Evolutionary conservation across 2,797 vertebrate species (phyloP), one percentile per base, ranked within the genome.

Genomic region (Neosilurus hyrtlii): DNA sequence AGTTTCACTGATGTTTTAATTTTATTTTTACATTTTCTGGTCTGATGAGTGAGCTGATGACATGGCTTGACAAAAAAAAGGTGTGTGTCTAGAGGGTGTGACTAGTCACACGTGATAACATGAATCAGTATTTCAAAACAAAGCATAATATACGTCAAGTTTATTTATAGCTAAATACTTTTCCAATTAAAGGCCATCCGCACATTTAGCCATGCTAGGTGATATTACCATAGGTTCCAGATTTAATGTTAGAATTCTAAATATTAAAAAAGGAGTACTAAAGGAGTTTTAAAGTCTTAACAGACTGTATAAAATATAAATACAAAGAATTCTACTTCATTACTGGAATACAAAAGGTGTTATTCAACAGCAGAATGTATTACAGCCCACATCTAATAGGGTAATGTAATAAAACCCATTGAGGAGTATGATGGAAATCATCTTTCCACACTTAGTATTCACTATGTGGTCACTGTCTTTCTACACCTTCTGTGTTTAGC

Each of bases 401-500:
- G 24, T 30, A 52, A 81, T 30, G 15, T 24, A 37, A 51, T 49
- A 71, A 43, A 43, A 72, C 49, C 61, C 68, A 35, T 54, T 15
- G 9, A 24, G 57, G 63, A 62, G 30, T 30, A 30, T 22, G 68
- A 72, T 1, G 18, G 37, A 62, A 81, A 63, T 20, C 59, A 72
- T 26, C 56, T 22, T 72, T 81, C 65, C 37, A 51, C n/a, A 22
- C 68, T 71, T 68, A 59, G 35, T 49, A 18, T 37, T 80, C 63
- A 56, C 63, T 1, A 10, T 49, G 4, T 26, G 30, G 15, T 11
- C 43, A 30, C 14, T 26, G 37, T 63, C 51, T 72, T 68, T 62
- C 59, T 63, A 63, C n/a, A 63, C 37, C 37, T 62, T 63, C 14
- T 63, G 37, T 63, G 59, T 63, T 63, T 51, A 26, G 75, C 14